Evolutionary conservation across 2,113 vertebrate species (phyloP).

Genomic region (Thryonomys swinderianus): DNA sequence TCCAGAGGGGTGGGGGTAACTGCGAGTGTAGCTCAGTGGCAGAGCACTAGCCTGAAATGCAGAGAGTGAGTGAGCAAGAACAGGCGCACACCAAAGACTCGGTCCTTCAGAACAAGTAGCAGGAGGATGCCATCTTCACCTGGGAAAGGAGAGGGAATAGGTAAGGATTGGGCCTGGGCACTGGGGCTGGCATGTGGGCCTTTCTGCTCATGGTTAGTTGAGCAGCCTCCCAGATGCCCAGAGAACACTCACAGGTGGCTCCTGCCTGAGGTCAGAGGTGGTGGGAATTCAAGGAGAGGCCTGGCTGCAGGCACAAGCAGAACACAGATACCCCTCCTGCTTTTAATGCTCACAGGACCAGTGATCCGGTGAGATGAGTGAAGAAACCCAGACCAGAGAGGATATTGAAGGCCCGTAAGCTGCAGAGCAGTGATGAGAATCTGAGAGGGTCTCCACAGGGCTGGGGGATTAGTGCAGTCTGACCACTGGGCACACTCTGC

Average conservation of each 20-base stretch:
- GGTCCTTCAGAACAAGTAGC: not conserved
- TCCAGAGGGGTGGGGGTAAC: too few relatives aligned
- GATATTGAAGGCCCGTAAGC: not conserved
- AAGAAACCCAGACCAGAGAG: not conserved
- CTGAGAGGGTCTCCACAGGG: not conserved
- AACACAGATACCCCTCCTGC: too few relatives aligned
- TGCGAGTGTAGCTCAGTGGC: not conserved
- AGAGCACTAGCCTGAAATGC: not conserved
- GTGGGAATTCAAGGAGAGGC: not conserved
- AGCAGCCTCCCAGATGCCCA: not conserved
- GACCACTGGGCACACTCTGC: not conserved
- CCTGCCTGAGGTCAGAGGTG: rapidly evolving
- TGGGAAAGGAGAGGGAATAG: not conserved
- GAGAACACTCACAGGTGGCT: too few relatives aligned
- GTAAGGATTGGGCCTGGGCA: too few relatives aligned
- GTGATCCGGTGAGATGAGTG: too few relatives aligned
- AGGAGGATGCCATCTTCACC: not conserved
- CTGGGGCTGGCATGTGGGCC: not conserved
- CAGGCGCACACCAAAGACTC: not conserved
- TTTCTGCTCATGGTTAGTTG: not conserved
- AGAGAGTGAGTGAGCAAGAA: not conserved
- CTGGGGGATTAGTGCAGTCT: rapidly evolving
- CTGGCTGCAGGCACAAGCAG: too few relatives aligned
- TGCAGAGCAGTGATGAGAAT: not conserved
- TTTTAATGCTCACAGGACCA: not conserved